Evolutionary conservation across 2,797 vertebrate species (phyloP), one percentile per base, ranked within the genome.

Genomic region (Lithobates sylvaticus): DNA sequence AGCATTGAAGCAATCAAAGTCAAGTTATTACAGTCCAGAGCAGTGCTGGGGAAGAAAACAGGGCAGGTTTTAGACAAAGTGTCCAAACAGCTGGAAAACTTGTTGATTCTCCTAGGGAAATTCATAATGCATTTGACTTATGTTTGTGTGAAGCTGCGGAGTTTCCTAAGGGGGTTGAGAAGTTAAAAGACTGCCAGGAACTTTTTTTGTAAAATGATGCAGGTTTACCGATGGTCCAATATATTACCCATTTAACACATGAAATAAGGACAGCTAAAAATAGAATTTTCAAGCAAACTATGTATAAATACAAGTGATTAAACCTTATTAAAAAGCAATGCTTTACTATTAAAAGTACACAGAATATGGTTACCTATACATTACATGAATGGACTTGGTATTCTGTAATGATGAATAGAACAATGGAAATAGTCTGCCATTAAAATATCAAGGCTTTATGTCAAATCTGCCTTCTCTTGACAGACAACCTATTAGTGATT

Each of bases 71-170:
- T 90, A 93, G 89, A 92, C 89, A 91, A 88, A 90, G 88, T 88
- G 90, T 95, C 94, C 94, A 94, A 95, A 94, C 94, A 95, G 94
- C 93, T 95, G 94, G 94, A 93, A 94, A 94, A 94, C 88, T 94
- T 94, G 94, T 93, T 93, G 92, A 93, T 92, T 92, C 92, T 94
- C 93, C 93, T 89, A 94, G 93, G 93, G 90, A 95, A 93, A 94
- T 92, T 92, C 92, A 91, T 93, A 94, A 95, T 93, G 93, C 91
- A 90, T 94, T 94, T 94, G 94, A 94, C 93, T 94, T 94, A 95
- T 94, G 92, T 94, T 94, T 94, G 93, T 94, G 92, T 91, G 90
- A 90, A 94, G 91, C 89, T 93, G 89, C 39, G 83, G 89, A 93
- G 89, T 91, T 92, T 94, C 93, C 94, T 93, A 88, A 85, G 94